Evolutionary conservation across 2,113 vertebrate genomes (phyloP).

Genomic region (Corythoichthys haematopterus): DNA sequence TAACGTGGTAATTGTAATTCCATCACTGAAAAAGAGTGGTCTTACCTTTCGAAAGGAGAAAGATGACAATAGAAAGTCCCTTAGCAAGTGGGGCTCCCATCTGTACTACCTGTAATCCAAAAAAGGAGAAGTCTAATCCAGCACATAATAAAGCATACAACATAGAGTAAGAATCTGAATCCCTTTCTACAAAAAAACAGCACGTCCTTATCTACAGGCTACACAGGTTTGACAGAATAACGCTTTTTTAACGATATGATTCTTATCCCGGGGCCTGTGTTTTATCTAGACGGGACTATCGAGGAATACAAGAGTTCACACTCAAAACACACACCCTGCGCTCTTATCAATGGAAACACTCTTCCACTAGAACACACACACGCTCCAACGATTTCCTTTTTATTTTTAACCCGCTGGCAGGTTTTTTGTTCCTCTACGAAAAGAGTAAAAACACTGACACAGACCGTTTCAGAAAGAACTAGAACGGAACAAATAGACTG

Average conservation of each 20-base stretch:
- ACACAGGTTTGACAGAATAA: constrained; percentile 14
- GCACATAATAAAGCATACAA: not conserved
- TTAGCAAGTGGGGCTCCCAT: constrained; percentile 21
- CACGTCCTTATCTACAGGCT: not conserved
- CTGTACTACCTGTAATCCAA: constrained; percentile 2
- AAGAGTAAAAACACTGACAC: not conserved
- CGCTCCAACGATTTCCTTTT: constrained; percentile 17
- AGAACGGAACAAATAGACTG: not conserved
- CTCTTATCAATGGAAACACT: constrained; percentile 66
- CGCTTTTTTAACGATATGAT: constrained; percentile 30
- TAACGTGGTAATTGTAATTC: not conserved
- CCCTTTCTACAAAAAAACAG: constrained; percentile 10
- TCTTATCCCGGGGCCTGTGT: constrained; percentile 22
- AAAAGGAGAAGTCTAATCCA: not conserved
- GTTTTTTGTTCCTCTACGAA: not conserved
- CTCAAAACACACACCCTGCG: constrained; percentile 49
- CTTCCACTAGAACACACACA: constrained; percentile 34
- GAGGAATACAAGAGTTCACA: constrained; percentile 45
- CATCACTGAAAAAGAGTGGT: not conserved
- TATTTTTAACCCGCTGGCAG: not conserved
- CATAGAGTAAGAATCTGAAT: not conserved
- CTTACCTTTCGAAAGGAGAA: constrained; percentile 41
- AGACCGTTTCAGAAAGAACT: not conserved
- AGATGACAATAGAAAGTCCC: constrained; percentile 23
- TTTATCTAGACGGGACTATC: constrained; percentile 43